phyloP scores from a whole-genome alignment of 2,113 vertebrate genomes.

The Loxodonta africana region DNA sequence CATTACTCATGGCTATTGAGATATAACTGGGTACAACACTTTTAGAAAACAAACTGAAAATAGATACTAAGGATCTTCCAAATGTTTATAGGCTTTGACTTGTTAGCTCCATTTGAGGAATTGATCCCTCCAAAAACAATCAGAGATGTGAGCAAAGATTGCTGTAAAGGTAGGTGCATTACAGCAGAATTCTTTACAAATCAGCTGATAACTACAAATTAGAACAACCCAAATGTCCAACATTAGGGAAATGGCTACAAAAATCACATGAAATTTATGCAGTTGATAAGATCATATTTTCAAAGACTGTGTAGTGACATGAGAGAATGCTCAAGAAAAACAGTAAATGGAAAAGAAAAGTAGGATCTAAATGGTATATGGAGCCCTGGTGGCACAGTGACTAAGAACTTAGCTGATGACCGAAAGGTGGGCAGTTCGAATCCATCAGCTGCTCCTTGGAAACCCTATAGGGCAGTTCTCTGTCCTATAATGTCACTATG shows the following conservation, averaged over 20 bases:
- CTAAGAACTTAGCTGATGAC: no score
- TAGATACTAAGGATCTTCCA: constrained; percentile 38
- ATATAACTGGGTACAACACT: not conserved
- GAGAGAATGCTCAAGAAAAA: constrained; percentile 7
- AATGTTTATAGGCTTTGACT: constrained; percentile 31
- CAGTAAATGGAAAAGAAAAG: not conserved
- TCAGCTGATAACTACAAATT: not conserved
- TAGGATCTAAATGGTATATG: not conserved
- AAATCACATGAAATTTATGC: not conserved
- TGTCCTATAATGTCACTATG: no score
- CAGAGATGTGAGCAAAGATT: not conserved
- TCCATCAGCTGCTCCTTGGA: no score
- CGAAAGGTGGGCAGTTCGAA: no score
- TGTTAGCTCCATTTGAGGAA: constrained; percentile 55
- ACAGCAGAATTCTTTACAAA: not conserved
- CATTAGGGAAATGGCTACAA: not conserved
- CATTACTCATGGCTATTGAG: not conserved
- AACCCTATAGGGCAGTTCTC: no score
- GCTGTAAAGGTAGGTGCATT: not conserved
- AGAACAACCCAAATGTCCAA: not conserved
- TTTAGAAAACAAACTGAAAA: constrained; percentile 35
- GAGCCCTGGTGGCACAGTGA: no score
- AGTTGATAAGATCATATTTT: constrained; percentile 15
- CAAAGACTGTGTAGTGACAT: not conserved
- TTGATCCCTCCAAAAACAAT: constrained; percentile 5